Base-by-base conservation (phyloP, 2,797 vertebrate genomes). In the Phrynocephalus forsythii region DNA sequence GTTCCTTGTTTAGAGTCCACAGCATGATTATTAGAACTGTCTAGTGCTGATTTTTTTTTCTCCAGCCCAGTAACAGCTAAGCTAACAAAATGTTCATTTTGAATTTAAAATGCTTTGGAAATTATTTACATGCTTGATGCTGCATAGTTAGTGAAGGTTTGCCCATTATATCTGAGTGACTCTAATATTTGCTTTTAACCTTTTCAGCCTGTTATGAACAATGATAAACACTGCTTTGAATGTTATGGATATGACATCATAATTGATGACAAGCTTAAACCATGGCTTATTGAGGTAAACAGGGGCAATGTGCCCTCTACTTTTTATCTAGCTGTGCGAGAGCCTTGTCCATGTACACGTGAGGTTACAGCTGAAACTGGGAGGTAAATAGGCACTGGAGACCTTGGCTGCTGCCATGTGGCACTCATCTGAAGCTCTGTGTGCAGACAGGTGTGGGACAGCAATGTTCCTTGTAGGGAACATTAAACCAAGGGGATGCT, bases 221-320 rank as follows among this genome's bases (percentile, higher is more conserved):
- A 99, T 5, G 99, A 99, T 95, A 99, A 99, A 90, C 99, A 99
- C 95, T 99, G 99, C 96, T 99, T 99, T 73, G 99, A 99, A 88
- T 99, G 99, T 93, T 99, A 99, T 0, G 99, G 99, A 24, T 99
- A 99, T 82, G 99, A 99, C 95, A 99, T 99, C 96, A 99, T 99
- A 91, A 99, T 99, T 24, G 99, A 99, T 78, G 99, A 99, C 96
- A 98, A 96, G 93, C 96, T 99, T 87, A 99, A 99, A 94, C 99
- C 99, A 0, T 99, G 99, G 99, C 97, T 99, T 67, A 99, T 99
- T 6, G 99, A 99, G 98, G 99, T 99, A 94, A 97, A 82, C 85
- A 28, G 38, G 38, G 38, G 38, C 38, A 44, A 44, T 44, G 38
- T 44, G 38, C 5, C 38, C 38, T 44, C 38, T 44, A 44, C 5